These are phyloP conservation scores for Diorhabda carinulata DNA, from an alignment of 1,140 invertebrate genomes.

Conservation along the genomic window DNA sequence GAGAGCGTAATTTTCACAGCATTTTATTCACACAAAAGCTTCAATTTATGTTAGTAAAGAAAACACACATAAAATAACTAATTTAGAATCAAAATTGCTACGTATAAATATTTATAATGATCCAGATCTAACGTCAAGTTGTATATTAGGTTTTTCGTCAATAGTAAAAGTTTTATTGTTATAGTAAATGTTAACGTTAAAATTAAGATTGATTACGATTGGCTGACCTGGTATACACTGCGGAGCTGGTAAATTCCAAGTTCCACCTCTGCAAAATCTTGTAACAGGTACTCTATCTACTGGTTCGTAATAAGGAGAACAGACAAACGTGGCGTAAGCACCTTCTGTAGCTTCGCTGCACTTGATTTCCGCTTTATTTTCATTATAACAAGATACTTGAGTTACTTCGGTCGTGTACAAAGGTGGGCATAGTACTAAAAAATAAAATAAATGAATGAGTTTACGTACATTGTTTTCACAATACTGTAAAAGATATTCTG, in stretches of 20 bases:
- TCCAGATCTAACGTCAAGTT: too few species aligned
- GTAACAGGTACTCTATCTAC: neutral
- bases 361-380: constrained; percentile 16
- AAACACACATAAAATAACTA: too few species aligned
- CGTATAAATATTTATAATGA: too few species aligned
- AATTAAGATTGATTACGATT: constrained; percentile 8
- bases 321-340: constrained; percentile 26
- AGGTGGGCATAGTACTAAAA: constrained; percentile 24
- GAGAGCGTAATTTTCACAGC: too few species aligned
- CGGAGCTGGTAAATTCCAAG: constrained; percentile 22
- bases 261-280: constrained; percentile 18
- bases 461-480: neutral
- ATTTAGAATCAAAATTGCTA: too few species aligned
- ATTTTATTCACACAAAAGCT: too few species aligned
- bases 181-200: neutral
- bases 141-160: neutral
- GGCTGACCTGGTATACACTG: constrained; percentile 31
- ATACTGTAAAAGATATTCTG: neutral
- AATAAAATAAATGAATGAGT: neutral
- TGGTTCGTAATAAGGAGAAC: constrained; percentile 30
- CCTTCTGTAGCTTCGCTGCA: constrained; percentile 28
- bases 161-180: neutral
- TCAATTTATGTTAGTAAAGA: too few species aligned
- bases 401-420: constrained; percentile 12
- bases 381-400: constrained; percentile 20